Base-by-base conservation (phyloP, 2,797 vertebrate genomes). In the Enteromius radiatus region DNA sequence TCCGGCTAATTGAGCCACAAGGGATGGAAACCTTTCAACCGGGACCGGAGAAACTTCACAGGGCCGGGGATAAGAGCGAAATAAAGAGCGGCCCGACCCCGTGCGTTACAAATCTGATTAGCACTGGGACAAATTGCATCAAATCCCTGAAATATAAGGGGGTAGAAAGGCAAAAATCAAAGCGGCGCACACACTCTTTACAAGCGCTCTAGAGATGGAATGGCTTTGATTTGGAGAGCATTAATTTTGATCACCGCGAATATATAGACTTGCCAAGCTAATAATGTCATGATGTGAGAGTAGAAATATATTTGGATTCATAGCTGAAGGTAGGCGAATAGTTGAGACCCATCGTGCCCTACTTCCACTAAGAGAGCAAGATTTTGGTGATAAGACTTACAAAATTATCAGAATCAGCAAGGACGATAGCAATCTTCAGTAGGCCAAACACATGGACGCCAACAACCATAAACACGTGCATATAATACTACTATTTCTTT, bases 1-100 rank as follows among this genome's bases (percentile, higher is more conserved):
- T 98, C 97, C 95, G 86, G 92, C 96, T 98, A 98, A 99, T 98
- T 97, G 96, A 97, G 94, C 94, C 97, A 95, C 96, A 74, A 90
- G 97, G 97, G 97, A 96, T 91, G 23, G 89, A 87, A 91, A 92
- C 87, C 93, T 93, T 95, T 95, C 95, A 94, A 92, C 86, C 93
- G 89, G 92, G 94, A 95, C 92, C 80, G 78, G 73, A 85, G 85
- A 59, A 90, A 92, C 91, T 88, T 94, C 93, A 93, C 90, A 94
- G 90, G 85, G 86, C 80, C 91, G 86, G 82, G 90, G 88, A 91
- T 84, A 86, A 82, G 81, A 74, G 75, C 81, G 76, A 80, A 86
- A 83, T 86, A 85, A 88, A 87, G 87, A 81, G 70, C 73, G 77
- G 79, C 63, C 82, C 79, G 69, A 79, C 81, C 77, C 52, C 59